phyloP scores from a whole-genome alignment of 1,140 invertebrate species.

The Sminthurides bifidus region DNA sequence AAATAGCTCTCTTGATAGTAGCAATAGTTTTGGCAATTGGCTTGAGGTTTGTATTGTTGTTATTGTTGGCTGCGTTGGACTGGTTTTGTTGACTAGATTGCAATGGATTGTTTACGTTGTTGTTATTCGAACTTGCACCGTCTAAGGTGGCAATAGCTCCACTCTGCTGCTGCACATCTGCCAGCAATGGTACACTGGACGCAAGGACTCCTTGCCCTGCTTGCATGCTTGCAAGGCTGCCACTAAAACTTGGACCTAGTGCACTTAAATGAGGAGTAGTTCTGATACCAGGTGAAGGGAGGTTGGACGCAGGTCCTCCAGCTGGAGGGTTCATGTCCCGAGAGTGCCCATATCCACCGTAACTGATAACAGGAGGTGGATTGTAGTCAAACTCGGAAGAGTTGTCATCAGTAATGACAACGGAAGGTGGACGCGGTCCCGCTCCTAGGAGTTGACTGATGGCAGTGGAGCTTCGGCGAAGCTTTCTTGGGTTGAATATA shows the following conservation, averaged over 20 bases:
- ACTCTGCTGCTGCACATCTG: constrained; percentile 26
- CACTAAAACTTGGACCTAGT: constrained; percentile 2
- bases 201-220: background rate
- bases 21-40: constrained; percentile 32
- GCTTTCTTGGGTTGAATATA: constrained; percentile 32
- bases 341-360: constrained; percentile 10
- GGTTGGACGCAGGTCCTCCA: constrained; percentile 8
- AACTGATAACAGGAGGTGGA: no score
- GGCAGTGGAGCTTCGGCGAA: constrained; percentile 29
- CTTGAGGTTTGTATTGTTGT: constrained; percentile 29
- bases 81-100: constrained; percentile 4
- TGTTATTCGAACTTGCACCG: constrained; percentile 12
- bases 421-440: constrained; percentile 17
- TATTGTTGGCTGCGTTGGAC: constrained; percentile 1
- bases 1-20: constrained; percentile 29
- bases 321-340: constrained; percentile 3
- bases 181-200: constrained; percentile 25
- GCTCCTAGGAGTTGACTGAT: constrained; percentile 26
- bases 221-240: background rate
- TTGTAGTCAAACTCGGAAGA: constrained; percentile 23
- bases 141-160: constrained; percentile 22
- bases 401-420: constrained; percentile 32
- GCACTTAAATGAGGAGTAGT: no score
- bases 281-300: no score
- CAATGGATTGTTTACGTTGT: background rate